Conservation (phyloP, 2,113 vertebrate species). For the Myotis yumanensis region DNA sequence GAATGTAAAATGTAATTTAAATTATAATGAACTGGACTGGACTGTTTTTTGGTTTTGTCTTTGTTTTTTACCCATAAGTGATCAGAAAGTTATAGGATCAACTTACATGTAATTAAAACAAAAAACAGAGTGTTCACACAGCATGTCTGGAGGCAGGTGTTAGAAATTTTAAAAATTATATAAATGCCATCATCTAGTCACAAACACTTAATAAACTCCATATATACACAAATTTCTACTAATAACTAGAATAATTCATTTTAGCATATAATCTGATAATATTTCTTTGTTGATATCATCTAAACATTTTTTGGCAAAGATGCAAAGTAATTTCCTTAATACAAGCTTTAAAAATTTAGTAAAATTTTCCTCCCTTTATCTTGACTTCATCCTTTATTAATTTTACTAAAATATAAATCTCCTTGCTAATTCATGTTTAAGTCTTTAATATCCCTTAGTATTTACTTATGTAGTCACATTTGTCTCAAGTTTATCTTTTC, state of each 20-base stretch:
- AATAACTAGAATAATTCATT: not conserved
- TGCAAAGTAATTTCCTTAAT: not conserved
- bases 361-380: not conserved
- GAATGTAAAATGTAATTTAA: not conserved
- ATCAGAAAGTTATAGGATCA: not conserved
- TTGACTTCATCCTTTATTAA: not conserved
- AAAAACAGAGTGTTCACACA: not conserved
- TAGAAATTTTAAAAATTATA: not conserved
- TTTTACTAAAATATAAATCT: not conserved
- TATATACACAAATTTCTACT: not conserved
- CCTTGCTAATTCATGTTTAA: not conserved
- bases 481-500: not conserved
- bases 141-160: not conserved
- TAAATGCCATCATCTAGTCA: not conserved
- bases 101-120: not conserved
- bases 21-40: not conserved
- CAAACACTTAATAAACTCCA: not conserved
- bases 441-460: not conserved
- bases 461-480: not conserved
- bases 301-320: not conserved
- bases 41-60: not conserved
- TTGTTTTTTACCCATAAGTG: not conserved
- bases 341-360: not conserved
- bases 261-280: not conserved
- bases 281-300: not conserved